Evolutionary conservation across 1,140 invertebrate genomes (phyloP), one percentile per base, ranked within the genome.

Genomic region (Lanistes nyassanus): DNA sequence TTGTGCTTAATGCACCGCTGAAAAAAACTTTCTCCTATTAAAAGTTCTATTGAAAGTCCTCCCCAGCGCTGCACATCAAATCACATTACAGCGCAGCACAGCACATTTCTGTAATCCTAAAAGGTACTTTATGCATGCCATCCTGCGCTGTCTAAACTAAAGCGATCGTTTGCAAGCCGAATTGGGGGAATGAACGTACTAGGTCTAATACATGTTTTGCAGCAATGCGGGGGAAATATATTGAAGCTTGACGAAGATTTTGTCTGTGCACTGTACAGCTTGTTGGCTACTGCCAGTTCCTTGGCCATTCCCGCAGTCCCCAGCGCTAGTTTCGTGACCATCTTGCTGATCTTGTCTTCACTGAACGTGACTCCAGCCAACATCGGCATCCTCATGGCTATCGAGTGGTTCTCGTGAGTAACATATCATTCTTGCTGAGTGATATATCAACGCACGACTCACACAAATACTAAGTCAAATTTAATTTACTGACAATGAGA

Each of bases 361-460:
- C 23, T 81, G 13, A 73, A 65, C 31, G 34, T 82, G 5, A 47
- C 68, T 6, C 67, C 72, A 0, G 92, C 94, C 83, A 94, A 96
- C 85, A 94, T 96, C 6, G 95, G 94, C 3, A 87, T 97, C 3
- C 89, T 96, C 4, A 96, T 96, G 86, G 94, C 95, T 66, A 93
- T 96, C 39, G 95, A 96, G 85, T 96, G 95, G 95, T 94, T 96
- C 86, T 94, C 96, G 95, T 96, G 90, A 94, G 94, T 93, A 85
- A 26, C 65, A 6, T 36, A 29, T 23, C 37, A 47, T 16, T 47
- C 19, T 47, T n/a, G n/a, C n/a, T n/a, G 9, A 47, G 42, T 9
- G 9, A 16, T 47, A 9, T 13, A 47, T 6, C 1, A 2, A 47
- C 9, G 19, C 42, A 47, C 5, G 2, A 6, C 42, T 3, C 2